Evolutionary conservation across 1,140 invertebrate species (phyloP).

Genomic region (Aphelinus certus): DNA sequence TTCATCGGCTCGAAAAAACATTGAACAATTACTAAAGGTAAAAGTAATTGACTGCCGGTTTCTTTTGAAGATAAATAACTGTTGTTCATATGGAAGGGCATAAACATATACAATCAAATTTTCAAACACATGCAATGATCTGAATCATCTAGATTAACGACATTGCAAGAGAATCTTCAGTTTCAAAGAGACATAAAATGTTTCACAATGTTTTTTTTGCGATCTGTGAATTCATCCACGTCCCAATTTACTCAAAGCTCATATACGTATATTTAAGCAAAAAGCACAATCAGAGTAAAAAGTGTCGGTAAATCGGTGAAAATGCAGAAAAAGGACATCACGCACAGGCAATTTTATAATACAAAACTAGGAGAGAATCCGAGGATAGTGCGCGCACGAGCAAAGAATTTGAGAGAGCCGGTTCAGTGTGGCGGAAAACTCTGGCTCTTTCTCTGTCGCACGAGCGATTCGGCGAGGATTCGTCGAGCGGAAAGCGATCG

Average conservation of each 20-base stretch:
- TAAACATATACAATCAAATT: slow-evolving; percentile 6
- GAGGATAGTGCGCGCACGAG: neutral
- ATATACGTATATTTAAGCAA: neutral
- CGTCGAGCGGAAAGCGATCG: slow-evolving; percentile 48
- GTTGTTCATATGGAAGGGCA: neutral
- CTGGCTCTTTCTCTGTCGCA: slow-evolving; percentile 30
- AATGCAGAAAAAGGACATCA: neutral
- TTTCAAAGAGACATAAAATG: no score
- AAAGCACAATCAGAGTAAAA: slow-evolving; percentile 23
- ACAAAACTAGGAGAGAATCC: slow-evolving; percentile 39
- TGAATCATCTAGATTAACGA: no score
- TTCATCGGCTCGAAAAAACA: slow-evolving; percentile 21
- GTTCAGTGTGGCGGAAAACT: slow-evolving; percentile 21
- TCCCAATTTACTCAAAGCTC: no score
- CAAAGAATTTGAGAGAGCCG: slow-evolving; percentile 19
- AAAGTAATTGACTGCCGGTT: neutral
- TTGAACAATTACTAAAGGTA: slow-evolving; percentile 17
- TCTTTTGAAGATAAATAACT: slow-evolving; percentile 6
- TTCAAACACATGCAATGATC: neutral
- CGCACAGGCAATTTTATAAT: slow-evolving; percentile 28
- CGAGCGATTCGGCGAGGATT: slow-evolving; percentile 41
- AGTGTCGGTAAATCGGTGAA: neutral
- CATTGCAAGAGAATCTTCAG: no score
- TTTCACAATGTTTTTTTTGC: no score
- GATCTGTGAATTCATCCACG: no score